These are phyloP conservation scores for Eucera pruinosa DNA, from an alignment of 2,888 invertebrate species.

Conservation along the genomic window DNA sequence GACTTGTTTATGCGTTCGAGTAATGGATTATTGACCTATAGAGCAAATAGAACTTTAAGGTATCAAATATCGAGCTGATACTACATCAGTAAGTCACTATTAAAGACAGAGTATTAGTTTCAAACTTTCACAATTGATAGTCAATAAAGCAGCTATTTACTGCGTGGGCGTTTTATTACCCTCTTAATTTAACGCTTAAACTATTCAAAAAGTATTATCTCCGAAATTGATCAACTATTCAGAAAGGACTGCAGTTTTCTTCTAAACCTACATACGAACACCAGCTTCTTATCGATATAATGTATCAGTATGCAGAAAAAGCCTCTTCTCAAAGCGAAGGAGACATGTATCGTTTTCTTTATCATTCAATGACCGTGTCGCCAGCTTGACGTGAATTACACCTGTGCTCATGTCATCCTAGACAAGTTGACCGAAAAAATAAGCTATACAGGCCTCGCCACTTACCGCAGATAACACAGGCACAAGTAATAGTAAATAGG, in stretches of 20 bases:
- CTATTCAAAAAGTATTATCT: background rate
- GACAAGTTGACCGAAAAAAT: conserved; percentile 41
- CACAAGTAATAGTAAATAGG: conserved; percentile 69
- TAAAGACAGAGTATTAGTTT: conserved; percentile 33
- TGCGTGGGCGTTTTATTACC: background rate
- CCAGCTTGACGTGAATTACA: conserved; percentile 34
- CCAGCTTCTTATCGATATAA: background rate
- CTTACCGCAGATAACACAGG: conserved; percentile 64
- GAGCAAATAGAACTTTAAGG: conserved; percentile 9
- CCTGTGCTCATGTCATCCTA: conserved; percentile 49
- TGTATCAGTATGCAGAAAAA: too few species aligned
- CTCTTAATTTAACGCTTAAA: too few species aligned
- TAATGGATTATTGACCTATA: background rate
- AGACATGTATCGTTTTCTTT: conserved; percentile 14
- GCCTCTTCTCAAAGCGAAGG: background rate
- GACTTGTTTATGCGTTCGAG: background rate
- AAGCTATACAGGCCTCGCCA: conserved; percentile 26
- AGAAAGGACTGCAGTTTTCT: background rate
- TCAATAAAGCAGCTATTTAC: conserved; percentile 18
- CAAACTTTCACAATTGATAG: conserved; percentile 51
- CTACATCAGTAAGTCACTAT: conserved; percentile 18
- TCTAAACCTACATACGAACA: too few species aligned
- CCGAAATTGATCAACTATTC: background rate
- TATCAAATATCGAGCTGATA: conserved; percentile 22
- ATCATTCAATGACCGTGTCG: conserved; percentile 7